Base-by-base conservation (phyloP, 2,797 vertebrate species). In the Lepilemur ruficaudatus region DNA sequence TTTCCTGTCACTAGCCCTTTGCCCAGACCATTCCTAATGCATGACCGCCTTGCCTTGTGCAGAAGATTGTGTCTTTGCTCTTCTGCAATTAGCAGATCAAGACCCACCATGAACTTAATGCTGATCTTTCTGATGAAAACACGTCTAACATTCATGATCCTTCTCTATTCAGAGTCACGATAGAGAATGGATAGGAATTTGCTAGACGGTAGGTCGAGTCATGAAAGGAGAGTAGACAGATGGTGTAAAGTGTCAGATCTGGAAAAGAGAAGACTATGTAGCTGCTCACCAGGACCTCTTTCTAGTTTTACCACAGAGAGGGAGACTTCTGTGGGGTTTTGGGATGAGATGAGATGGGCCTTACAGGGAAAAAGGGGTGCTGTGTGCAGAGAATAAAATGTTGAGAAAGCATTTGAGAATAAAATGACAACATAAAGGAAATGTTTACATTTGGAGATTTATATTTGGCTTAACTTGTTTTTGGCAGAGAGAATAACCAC, bases 11-110 rank as follows among this genome's bases (percentile, higher is more conserved):
- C 48, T 59, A 57, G 91, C 79, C n/a, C 73, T 91, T 94, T 87
- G 82, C 14, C 70, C 79, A 91, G 89, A 81, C 17, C 5, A 76
- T 50, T 52, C 35, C 23, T 96, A 63, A 52, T 1, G 55, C 79
- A 22, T 52, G 65, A 89, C 79, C 48, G 43, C 52, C 59, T 28
- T 43, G 14, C 38, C 73, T 67, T 46, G 25, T 92, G 46, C 65
- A 80, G 22, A 78, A 50, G 43, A 89, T 48, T 55, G n/a, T 76
- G 86, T 25, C 67, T 96, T 92, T 81, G 55, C 50, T 91, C 65
- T 94, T 70, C 41, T 89, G 79, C 67, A 81, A 80, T 95, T 59
- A 97, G 70, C 13, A 91, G 96, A 72, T 93, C 85, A 91, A 97
- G 79, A 41, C 89, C 75, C 70, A 95, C n/a, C 46, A 41, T 43